Conservation (phyloP, 2,888 invertebrate species). For the Drosophila paramelanica region DNA sequence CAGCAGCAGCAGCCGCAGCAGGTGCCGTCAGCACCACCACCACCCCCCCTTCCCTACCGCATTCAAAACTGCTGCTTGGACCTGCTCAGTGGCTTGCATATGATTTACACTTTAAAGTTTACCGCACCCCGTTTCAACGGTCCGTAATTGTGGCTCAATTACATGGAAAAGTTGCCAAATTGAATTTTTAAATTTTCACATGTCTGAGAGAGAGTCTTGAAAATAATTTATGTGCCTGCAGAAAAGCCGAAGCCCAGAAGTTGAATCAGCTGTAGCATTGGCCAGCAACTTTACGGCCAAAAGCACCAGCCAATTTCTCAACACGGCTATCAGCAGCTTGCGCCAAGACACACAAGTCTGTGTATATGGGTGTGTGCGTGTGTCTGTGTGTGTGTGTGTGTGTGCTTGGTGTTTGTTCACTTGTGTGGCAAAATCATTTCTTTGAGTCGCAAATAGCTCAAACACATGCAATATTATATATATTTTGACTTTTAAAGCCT, state of each 20-base stretch:
- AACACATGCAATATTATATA: conserved; percentile 12
- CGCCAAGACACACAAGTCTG: not conserved
- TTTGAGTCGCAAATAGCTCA: conserved; percentile 21
- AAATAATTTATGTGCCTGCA: conserved; percentile 69
- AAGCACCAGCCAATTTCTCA: conserved; percentile 24
- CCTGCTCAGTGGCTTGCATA: conserved; percentile 66
- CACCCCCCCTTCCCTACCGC: not conserved
- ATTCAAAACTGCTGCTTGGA: conserved; percentile 8
- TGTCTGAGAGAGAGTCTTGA: conserved; percentile 53
- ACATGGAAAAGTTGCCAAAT: conserved; percentile 79
- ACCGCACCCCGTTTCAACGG: conserved; percentile 40
- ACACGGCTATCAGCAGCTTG: conserved; percentile 33
- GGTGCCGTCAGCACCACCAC: conserved; percentile 21
- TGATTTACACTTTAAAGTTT: conserved; percentile 75
- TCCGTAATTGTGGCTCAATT: conserved; percentile 78
- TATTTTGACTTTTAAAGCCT: conserved; percentile 18
- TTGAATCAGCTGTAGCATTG: conserved; percentile 28
- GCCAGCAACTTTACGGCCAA: conserved; percentile 14
- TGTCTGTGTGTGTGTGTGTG: conserved; percentile 10
- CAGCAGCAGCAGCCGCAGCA: conserved; percentile 27
- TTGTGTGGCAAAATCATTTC: conserved; percentile 20
- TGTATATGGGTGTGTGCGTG: conserved; percentile 2
- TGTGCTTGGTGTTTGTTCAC: not conserved
- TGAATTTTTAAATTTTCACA: conserved; percentile 77
- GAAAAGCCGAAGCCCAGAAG: conserved; percentile 35